Base-by-base conservation (phyloP, 2,797 vertebrate genomes). In the Crocodylus rhombifer region DNA sequence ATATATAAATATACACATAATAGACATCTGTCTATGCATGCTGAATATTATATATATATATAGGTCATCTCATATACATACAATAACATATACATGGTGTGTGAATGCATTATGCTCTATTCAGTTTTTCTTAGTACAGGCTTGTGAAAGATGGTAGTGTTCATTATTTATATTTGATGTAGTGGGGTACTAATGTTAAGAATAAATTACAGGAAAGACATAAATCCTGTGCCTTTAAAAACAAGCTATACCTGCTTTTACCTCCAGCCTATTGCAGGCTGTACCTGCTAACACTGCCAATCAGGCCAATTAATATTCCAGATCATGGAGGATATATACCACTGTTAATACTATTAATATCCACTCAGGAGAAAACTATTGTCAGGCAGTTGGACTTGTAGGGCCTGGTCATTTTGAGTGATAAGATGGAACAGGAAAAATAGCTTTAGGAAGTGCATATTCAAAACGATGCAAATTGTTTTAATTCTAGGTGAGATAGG, bases 1-100 rank as follows among this genome's bases (percentile, higher is more conserved):
- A 83, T 83, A 91, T 87, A 57, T 87, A 91, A 87, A 91, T 87
- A 91, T 91, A 87, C 76, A 91, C 84, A 87, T 79, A 87, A 91
- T 91, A 91, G 87, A 91, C 90, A 91, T 78, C 81, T 63, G 82
- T 82, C 42, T 2, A 80, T 64, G 7, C 56, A 87, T 87, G 90
- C 79, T 87, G 76, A 80, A 74, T 87, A 91, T 83, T 63, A 65
- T 87, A 83, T 87, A 91, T 87, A 91, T 36, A 6, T 87, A 42
- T 42, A 42, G 42, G 75, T 61, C 80, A 89, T 63, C 42, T 42
- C 74, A 91, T 87, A 83, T 87, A 91, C 90, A 91, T 36, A 91
- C 83, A 85, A 69, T 78, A 91, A 65, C 60, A 79, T 62, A 83
- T 36, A 83, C 73, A 81, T 65, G n/a, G 80, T 67, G 69, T 79